Conservation (phyloP, 2,888 invertebrate genomes). For the Tenthredo livida region DNA sequence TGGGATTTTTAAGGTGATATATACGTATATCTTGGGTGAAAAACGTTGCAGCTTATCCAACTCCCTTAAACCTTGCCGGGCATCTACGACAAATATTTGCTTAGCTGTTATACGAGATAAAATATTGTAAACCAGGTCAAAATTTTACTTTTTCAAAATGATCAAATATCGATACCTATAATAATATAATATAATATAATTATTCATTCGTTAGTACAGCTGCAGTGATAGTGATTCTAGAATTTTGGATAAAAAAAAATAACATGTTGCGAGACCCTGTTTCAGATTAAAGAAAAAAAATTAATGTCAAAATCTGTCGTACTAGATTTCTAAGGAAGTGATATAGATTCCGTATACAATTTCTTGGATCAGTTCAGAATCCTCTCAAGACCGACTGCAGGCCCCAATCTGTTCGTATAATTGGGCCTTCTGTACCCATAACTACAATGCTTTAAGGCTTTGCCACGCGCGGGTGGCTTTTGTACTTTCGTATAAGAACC, state of each 20-base stretch:
- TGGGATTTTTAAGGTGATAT: slow-evolving; percentile 6
- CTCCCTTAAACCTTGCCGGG: background rate
- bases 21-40: background rate
- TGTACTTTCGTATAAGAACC: slow-evolving; percentile 16
- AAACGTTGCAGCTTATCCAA: slow-evolving; percentile 11
- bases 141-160: background rate
- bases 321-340: slow-evolving; percentile 55
- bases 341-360: slow-evolving; percentile 64
- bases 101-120: slow-evolving; percentile 19
- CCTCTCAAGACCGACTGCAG: slow-evolving; percentile 28
- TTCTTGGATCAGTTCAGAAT: slow-evolving; percentile 14
- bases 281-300: background rate
- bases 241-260: background rate
- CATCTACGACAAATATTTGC: slow-evolving; percentile 36
- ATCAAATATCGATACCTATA: background rate
- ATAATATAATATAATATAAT: too few species aligned
- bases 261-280: background rate
- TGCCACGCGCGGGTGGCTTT: slow-evolving; percentile 55
- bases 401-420: slow-evolving; percentile 65
- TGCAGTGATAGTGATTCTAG: background rate
- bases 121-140: slow-evolving; percentile 31
- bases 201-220: background rate
- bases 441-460: slow-evolving; percentile 43
- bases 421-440: slow-evolving; percentile 63
- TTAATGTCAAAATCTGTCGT: slow-evolving; percentile 10